Evolutionary conservation across 2,888 invertebrate species (phyloP), one percentile per base, ranked within the genome.

Genomic region (Agriopis marginaria): DNA sequence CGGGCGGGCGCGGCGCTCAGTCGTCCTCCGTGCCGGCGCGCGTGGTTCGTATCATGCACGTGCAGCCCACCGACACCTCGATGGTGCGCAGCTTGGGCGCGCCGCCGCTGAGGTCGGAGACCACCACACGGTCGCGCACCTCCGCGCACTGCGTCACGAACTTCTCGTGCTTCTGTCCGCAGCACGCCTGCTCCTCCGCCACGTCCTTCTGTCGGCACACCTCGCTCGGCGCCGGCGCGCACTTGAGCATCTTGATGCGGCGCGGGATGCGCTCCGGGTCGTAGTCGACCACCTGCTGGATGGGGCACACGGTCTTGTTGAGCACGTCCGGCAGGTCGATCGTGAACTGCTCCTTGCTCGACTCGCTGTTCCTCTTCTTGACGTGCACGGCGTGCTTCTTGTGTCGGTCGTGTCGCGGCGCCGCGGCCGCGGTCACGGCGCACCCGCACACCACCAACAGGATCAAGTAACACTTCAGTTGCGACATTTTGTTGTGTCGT

Each of bases 61-160:
- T 79, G 89, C 93, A 93, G 80, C 93, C 93, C 70, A 93, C 92
- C 11, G 88, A 79, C 80, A 93, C 92, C 71, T 82, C 81, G 73
- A 82, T 70, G 63, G 78, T 69, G n/a, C 58, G 45, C 56, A 69
- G 73, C 68, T 71, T 63, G 66, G 80, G 78, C 68, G 17, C 65
- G 61, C 72, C 72, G 62, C 42, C 53, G 23, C 53, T 51, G 71
- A 79, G 82, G 87, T 85, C 89, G 75, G 81, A 79, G 79, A 93
- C 93, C 68, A 88, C 85, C 85, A 92, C 92, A 72, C 80, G 82
- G 87, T 93, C 93, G 70, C 77, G 84, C 72, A 93, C 86, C 85
- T 92, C 89, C 66, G 89, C 90, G 85, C 93, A 93, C 81, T 88
- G 83, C 81, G 89, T 86, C 66, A 77, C 72, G 85, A 86, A 88